Evolutionary conservation across 1,140 invertebrate species (phyloP).

Genomic region (Heliconius hermathena): DNA sequence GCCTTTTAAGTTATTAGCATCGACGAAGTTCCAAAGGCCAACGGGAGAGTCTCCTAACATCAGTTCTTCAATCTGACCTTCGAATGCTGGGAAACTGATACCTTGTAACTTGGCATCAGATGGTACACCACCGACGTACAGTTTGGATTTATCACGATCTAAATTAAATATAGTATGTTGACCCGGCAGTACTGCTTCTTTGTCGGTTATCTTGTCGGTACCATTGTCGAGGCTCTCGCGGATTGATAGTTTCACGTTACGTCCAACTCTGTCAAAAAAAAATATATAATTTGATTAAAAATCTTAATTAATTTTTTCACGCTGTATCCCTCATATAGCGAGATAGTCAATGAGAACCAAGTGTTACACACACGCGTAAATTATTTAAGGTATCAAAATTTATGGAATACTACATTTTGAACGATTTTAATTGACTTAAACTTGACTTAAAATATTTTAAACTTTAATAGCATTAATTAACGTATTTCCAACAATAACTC

Average conservation of each 20-base stretch:
- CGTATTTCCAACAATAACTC: conserved; percentile 29
- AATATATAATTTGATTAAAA: background rate
- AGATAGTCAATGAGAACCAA: background rate
- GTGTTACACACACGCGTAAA: too few species aligned
- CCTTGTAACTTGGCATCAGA: conserved; percentile 84
- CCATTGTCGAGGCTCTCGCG: conserved; percentile 87
- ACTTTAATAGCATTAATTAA: background rate
- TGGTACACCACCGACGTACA: conserved; percentile 96
- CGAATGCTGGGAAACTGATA: conserved; percentile 89
- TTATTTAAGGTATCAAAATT: too few species aligned
- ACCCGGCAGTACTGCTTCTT: conserved; percentile 86
- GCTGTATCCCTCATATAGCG: too few species aligned
- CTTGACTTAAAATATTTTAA: too few species aligned
- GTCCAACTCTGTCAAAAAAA: conserved; percentile 82
- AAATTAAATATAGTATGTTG: conserved; percentile 92
- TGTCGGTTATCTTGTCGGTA: conserved; percentile 77
- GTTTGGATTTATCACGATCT: conserved; percentile 90
- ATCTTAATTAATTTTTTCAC: too few species aligned
- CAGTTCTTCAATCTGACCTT: conserved; percentile 95
- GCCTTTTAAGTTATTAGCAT: conserved; percentile 88
- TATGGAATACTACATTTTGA: too few species aligned
- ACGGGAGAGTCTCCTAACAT: conserved; percentile 93
- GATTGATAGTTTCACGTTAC: conserved; percentile 91
- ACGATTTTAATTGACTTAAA: too few species aligned
- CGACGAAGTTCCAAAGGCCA: conserved; percentile 97